Percentiles rank a stretch among this genome's conserved stretches.
Evolutionary conservation across 2,888 invertebrate species (phyloP).

Genomic region (Protophormia terraenovae): DNA sequence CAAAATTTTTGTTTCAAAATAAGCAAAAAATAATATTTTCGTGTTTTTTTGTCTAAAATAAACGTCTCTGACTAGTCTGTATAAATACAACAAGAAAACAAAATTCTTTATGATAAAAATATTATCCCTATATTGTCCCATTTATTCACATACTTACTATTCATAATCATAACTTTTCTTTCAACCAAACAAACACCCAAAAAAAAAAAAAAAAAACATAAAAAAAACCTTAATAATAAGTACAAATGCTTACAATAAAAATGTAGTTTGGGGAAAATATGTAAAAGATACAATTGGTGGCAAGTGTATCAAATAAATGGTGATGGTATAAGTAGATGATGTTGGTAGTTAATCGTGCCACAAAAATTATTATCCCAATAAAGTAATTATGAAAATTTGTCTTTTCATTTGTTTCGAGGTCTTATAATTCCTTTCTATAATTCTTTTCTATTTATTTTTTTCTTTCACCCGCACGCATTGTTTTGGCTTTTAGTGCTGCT

Average conservation of each 20-base stretch:
- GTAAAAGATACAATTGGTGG: neutral
- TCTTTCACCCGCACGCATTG: slow-evolving; percentile 5
- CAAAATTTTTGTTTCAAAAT: no score
- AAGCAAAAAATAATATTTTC: no score
- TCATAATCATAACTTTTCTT: slow-evolving; percentile 36
- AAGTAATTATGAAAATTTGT: slow-evolving; percentile 72
- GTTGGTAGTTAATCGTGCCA: slow-evolving; percentile 27
- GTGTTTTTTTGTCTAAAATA: neutral
- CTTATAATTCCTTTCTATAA: no score
- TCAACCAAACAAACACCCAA: neutral
- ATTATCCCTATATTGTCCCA: slow-evolving; percentile 25
- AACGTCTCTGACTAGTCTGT: neutral
- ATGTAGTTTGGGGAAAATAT: neutral
- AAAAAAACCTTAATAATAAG: slow-evolving; percentile 4
- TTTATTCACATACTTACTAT: neutral
- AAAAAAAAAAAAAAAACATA: neutral
- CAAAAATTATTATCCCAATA: slow-evolving; percentile 69
- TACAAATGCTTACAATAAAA: neutral
- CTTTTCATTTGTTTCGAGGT: slow-evolving; percentile 59
- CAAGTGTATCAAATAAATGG: neutral
- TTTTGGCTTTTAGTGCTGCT: neutral
- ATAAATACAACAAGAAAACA: neutral
- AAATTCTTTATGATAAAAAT: slow-evolving; percentile 11
- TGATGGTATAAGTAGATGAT: neutral
- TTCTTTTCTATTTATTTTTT: slow-evolving; percentile 25